phyloP scores from a whole-genome alignment of 2,113 vertebrate species.

The Antennarius striatus region DNA sequence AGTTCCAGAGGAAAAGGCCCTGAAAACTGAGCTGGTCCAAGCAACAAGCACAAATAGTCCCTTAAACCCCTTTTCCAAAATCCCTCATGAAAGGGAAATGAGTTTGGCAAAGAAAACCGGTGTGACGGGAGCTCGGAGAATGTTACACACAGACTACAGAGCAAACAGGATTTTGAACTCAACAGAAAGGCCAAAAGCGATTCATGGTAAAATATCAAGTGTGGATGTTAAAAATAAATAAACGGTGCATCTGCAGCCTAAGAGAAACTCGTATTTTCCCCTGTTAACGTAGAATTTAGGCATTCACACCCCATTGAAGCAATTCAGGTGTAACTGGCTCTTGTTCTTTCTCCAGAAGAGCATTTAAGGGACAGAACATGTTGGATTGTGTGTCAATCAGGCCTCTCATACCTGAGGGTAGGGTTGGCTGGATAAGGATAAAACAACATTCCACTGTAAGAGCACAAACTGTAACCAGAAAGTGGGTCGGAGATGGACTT shows the following conservation, averaged over 20 bases:
- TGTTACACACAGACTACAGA: constrained; percentile 68
- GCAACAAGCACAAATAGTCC: constrained; percentile 66
- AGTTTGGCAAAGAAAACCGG: constrained; percentile 67
- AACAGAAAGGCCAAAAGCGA: constrained; percentile 39
- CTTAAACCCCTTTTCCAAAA: constrained; percentile 62
- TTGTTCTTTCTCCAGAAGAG: constrained; percentile 33
- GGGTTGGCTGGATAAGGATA: constrained; percentile 43
- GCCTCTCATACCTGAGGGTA: constrained; percentile 52
- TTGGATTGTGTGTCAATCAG: constrained; percentile 47
- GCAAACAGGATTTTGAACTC: constrained; percentile 64
- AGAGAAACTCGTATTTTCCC: background rate
- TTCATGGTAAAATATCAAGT: constrained; percentile 41
- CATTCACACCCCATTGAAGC: constrained; percentile 3
- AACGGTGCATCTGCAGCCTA: background rate
- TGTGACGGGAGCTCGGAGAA: constrained; percentile 68
- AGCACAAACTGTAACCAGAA: constrained; percentile 24
- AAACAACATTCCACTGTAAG: constrained; percentile 48
- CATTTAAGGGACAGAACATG: constrained; percentile 37
- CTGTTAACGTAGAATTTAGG: background rate
- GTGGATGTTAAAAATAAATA: constrained; percentile 9
- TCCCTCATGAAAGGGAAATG: constrained; percentile 70
- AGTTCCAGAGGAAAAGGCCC: constrained; percentile 48
- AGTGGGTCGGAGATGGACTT: background rate
- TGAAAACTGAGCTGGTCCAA: constrained; percentile 65
- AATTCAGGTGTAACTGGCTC: constrained; percentile 53